These are phyloP conservation scores for Drosophila pandora DNA, from an alignment of 1,140 invertebrate genomes.

Conservation along the genomic window DNA sequence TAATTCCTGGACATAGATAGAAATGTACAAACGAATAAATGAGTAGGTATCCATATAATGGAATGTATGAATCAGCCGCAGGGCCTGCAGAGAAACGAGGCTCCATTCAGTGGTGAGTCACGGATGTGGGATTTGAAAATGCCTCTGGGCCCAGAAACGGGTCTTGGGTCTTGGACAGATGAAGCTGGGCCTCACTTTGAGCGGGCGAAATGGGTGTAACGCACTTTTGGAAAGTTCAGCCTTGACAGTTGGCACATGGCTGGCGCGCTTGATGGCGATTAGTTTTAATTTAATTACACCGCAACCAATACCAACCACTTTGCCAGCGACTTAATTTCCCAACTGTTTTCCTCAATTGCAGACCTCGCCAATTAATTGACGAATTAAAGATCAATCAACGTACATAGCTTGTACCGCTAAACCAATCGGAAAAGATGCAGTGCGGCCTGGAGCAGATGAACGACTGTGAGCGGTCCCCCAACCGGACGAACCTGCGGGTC, in stretches of 20 bases:
- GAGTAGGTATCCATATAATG: slow-evolving; percentile 16
- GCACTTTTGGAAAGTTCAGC: slow-evolving; percentile 41
- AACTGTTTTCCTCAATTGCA: slow-evolving; percentile 70
- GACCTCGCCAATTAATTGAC: slow-evolving; percentile 58
- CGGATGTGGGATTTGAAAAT: slow-evolving; percentile 35
- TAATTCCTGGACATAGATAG: slow-evolving; percentile 62
- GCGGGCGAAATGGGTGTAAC: slow-evolving; percentile 29
- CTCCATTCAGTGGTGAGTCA: slow-evolving; percentile 57
- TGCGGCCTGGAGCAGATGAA: slow-evolving; percentile 83
- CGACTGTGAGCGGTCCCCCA: slow-evolving; percentile 88
- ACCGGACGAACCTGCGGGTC: slow-evolving; percentile 92
- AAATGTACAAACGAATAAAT: slow-evolving; percentile 27
- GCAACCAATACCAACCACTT: slow-evolving; percentile 25
- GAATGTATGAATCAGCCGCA: slow-evolving; percentile 57
- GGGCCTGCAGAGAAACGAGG: slow-evolving; percentile 29
- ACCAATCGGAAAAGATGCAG: slow-evolving; percentile 71
- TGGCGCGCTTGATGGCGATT: slow-evolving; percentile 27
- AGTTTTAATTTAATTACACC: slow-evolving; percentile 56
- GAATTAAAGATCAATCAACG: slow-evolving; percentile 66
- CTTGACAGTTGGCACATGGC: neutral
- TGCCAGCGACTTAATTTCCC: slow-evolving; percentile 24
- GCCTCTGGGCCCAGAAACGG: slow-evolving; percentile 51
- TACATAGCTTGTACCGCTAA: slow-evolving; percentile 21
- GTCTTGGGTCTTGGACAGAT: slow-evolving; percentile 21
- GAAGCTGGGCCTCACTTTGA: neutral